Evolutionary conservation across 2,113 vertebrate species (phyloP).

Genomic region (Campylomormyrus tamandua): DNA sequence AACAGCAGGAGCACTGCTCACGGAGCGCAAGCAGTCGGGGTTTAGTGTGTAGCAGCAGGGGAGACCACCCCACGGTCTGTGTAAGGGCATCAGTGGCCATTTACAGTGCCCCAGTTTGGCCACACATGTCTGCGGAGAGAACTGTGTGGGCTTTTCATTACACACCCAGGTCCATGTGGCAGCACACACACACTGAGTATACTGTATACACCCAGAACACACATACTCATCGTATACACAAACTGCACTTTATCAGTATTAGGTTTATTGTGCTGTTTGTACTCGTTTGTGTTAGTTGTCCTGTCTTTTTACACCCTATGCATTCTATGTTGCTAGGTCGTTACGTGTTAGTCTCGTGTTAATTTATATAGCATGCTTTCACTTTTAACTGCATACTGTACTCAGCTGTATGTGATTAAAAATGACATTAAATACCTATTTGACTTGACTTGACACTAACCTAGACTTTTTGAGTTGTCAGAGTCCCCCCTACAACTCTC

Average conservation of each 20-base stretch:
- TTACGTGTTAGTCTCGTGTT: no score
- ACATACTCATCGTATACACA: no score
- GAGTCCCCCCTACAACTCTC: not conserved
- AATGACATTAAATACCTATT: no score
- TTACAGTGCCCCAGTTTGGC: conserved; percentile 48
- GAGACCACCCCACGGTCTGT: conserved; percentile 57
- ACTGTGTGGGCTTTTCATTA: conserved; percentile 22
- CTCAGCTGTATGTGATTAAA: no score
- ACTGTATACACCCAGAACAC: no score
- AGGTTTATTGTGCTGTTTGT: no score
- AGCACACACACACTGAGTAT: not conserved
- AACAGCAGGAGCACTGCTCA: conserved; percentile 59
- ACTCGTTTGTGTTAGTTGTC: no score
- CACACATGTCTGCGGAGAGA: not conserved
- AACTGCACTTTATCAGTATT: no score
- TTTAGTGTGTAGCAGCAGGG: conserved; percentile 61
- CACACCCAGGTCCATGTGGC: not conserved
- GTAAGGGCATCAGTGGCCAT: conserved; percentile 36
- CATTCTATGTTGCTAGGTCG: no score
- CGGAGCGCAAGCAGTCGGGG: conserved; percentile 53
- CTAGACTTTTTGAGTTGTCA: not conserved
- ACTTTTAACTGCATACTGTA: no score
- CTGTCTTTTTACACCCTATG: no score
- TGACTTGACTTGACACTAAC: not conserved
- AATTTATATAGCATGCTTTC: no score